phyloP scores from a whole-genome alignment of 2,888 invertebrate genomes.

The Elgonia sp. region DNA sequence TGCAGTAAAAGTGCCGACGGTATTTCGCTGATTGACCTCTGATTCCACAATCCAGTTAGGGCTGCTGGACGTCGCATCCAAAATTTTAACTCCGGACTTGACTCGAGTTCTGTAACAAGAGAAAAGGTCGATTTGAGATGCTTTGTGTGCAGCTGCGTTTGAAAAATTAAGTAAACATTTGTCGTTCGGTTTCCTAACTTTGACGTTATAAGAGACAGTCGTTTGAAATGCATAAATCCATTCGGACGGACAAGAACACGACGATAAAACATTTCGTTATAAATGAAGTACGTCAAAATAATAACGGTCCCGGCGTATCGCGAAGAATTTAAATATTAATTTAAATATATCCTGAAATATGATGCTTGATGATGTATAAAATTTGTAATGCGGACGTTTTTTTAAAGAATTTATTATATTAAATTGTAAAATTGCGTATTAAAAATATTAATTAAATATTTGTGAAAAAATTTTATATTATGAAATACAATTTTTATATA shows the following conservation, averaged over 20 bases:
- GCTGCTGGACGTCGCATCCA: constrained; percentile 93
- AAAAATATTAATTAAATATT: not conserved
- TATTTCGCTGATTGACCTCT: constrained; percentile 95
- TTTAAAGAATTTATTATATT: not conserved
- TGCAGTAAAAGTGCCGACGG: constrained; percentile 96
- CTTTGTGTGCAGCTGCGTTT: not conserved
- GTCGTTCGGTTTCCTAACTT: constrained; percentile 17
- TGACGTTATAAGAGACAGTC: constrained; percentile 34
- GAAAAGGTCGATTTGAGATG: not conserved
- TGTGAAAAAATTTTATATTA: not conserved
- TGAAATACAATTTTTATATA: no score
- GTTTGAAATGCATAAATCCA: constrained; percentile 41
- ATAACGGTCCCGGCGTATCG: constrained; percentile 47
- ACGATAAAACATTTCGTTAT: constrained; percentile 62
- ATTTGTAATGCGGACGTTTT: constrained; percentile 44
- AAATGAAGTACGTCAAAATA: constrained; percentile 64
- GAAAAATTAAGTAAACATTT: constrained; percentile 40
- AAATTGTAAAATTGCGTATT: constrained; percentile 7
- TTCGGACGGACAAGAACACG: constrained; percentile 18
- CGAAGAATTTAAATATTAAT: constrained; percentile 60
- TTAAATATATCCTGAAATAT: constrained; percentile 62
- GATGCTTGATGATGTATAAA: constrained; percentile 55
- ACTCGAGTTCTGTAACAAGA: constrained; percentile 92
- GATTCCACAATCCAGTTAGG: constrained; percentile 96
- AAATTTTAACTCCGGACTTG: constrained; percentile 94